These are phyloP conservation scores for Nannobrachium achirus DNA, from an alignment of 2,113 vertebrate species.

Conservation along the genomic window DNA sequence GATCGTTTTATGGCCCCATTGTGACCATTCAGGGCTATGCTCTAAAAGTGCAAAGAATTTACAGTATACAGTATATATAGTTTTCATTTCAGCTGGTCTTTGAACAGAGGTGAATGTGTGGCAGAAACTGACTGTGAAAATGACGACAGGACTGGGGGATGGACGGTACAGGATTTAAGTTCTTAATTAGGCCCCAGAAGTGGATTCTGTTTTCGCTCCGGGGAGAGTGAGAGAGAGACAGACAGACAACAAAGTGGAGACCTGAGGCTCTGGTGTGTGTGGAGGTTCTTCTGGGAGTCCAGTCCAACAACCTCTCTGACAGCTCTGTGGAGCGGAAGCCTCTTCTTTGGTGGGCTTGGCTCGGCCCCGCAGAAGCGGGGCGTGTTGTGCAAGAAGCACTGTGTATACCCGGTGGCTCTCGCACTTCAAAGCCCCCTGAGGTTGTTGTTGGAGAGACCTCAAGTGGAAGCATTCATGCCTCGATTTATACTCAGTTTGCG, in stretches of 20 bases:
- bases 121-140: no score
- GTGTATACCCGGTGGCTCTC: slow-evolving; percentile 27
- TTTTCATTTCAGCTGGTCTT: no score
- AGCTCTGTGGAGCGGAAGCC: neutral
- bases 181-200: neutral
- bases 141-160: neutral
- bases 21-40: no score
- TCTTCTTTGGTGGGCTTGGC: slow-evolving; percentile 30
- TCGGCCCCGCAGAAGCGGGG: neutral
- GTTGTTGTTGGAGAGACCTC: slow-evolving; percentile 47
- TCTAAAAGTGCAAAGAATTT: no score
- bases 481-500: no score
- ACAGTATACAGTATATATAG: no score
- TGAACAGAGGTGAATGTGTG: neutral
- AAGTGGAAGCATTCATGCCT: slow-evolving; percentile 19
- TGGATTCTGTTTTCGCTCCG: neutral
- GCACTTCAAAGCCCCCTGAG: slow-evolving; percentile 16
- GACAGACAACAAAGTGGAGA: neutral
- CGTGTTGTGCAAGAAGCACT: slow-evolving; percentile 33
- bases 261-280: neutral
- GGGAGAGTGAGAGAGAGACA: neutral
- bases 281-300: no score
- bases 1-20: no score
- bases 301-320: neutral
- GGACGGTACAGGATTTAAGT: neutral